Conservation (phyloP, 2,797 vertebrate genomes). For the Pseudochirops cupreus region DNA sequence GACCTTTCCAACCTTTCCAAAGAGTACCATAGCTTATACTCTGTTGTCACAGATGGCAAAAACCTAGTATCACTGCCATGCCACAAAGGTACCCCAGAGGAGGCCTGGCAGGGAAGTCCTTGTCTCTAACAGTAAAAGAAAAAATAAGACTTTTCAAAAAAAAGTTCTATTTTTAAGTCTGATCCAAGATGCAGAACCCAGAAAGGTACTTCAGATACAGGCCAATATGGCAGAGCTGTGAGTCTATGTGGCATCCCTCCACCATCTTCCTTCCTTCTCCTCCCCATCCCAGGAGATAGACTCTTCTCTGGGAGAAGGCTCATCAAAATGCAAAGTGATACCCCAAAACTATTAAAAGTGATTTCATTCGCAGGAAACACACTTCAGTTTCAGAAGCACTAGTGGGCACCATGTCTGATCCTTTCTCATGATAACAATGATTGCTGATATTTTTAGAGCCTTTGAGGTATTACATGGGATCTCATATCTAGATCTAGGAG, state of each 20-base stretch:
- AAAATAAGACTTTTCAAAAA: slow-evolving; percentile 9
- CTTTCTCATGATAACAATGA: background rate
- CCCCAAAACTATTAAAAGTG: background rate
- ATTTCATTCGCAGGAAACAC: background rate
- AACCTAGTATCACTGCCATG: background rate
- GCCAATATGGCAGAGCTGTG: background rate
- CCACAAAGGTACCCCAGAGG: background rate
- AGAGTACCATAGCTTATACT: background rate
- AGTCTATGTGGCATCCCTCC: background rate
- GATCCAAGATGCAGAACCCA: background rate
- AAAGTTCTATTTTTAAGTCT: slow-evolving; percentile 33
- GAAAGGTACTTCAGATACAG: background rate
- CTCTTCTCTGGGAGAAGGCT: background rate
- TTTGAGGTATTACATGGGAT: background rate
- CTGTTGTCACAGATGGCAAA: background rate
- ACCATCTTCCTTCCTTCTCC: background rate
- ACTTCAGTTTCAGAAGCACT: background rate
- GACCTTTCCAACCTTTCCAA: background rate
- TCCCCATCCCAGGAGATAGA: background rate
- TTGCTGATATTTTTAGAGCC: background rate
- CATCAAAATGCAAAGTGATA: background rate
- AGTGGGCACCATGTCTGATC: background rate
- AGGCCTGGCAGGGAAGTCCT: background rate
- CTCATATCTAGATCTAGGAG: background rate
- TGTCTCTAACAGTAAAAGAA: background rate